phyloP scores from a whole-genome alignment of 2,888 invertebrate genomes.

The Drepanosiphum platanoidis region DNA sequence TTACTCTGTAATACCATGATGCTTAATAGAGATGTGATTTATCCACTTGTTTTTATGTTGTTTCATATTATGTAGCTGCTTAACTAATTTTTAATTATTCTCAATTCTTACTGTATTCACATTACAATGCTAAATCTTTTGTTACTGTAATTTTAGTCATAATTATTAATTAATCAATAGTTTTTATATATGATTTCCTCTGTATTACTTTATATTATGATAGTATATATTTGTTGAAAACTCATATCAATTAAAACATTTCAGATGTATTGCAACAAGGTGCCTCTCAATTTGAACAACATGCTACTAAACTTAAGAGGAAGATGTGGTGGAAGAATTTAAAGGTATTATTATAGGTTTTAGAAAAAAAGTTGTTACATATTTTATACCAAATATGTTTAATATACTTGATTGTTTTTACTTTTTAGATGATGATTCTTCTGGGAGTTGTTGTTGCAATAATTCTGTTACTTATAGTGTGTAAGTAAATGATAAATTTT shows the following conservation, averaged over 20 bases:
- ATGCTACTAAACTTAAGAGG: conserved; percentile 93
- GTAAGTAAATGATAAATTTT: conserved; percentile 71
- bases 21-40: no score
- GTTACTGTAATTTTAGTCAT: not conserved
- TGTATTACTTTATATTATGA: no score
- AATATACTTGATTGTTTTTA: conserved; percentile 60
- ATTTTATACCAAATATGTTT: no score
- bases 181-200: no score
- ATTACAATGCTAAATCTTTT: not conserved
- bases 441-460: conserved; percentile 86
- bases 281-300: conserved; percentile 95
- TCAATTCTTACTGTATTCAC: no score
- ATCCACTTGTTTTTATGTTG: no score
- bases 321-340: conserved; percentile 98
- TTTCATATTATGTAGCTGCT: no score
- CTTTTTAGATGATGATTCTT: conserved; percentile 83
- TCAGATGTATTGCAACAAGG: conserved; percentile 91
- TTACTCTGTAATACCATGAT: not conserved
- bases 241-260: conserved; percentile 60
- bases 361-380: no score
- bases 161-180: not conserved
- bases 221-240: not conserved
- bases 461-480: conserved; percentile 83
- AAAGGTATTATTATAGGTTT: conserved; percentile 74
- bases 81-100: no score